phyloP scores from a whole-genome alignment of 2,113 vertebrate genomes.

The Oreocharis arfaki region DNA sequence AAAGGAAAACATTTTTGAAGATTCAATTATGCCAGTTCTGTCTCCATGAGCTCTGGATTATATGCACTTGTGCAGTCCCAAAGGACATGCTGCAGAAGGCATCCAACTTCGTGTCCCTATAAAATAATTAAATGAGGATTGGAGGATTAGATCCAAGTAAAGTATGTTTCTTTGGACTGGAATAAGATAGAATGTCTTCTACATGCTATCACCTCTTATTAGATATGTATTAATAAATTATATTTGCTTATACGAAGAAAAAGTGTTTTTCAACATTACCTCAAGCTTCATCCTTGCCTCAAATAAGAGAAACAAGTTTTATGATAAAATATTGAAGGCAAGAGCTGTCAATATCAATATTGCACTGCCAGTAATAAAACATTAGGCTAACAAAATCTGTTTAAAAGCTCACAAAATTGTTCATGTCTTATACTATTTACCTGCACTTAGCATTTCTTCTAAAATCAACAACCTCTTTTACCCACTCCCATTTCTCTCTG shows the following conservation, averaged over 20 bases:
- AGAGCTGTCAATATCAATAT: background rate
- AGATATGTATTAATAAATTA: background rate
- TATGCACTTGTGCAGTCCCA: background rate
- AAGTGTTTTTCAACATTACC: background rate
- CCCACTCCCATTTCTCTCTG: background rate
- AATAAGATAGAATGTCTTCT: background rate
- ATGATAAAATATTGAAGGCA: background rate
- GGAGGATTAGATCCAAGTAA: background rate
- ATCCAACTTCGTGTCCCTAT: background rate
- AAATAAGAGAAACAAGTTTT: background rate
- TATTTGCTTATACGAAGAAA: background rate
- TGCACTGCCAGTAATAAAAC: background rate
- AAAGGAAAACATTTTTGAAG: background rate
- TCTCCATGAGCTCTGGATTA: background rate
- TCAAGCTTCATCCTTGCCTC: background rate
- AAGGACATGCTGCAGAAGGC: background rate
- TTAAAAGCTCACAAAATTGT: background rate
- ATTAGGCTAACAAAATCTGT: background rate
- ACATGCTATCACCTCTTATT: background rate
- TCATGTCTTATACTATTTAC: background rate
- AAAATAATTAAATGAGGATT: background rate
- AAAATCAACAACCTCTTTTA: background rate
- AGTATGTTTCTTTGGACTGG: background rate
- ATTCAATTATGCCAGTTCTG: conserved; percentile 3
- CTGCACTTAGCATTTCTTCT: background rate